These are phyloP conservation scores for Gymnoscopelus braueri DNA, from an alignment of 2,797 vertebrate genomes.

Conservation along the genomic window DNA sequence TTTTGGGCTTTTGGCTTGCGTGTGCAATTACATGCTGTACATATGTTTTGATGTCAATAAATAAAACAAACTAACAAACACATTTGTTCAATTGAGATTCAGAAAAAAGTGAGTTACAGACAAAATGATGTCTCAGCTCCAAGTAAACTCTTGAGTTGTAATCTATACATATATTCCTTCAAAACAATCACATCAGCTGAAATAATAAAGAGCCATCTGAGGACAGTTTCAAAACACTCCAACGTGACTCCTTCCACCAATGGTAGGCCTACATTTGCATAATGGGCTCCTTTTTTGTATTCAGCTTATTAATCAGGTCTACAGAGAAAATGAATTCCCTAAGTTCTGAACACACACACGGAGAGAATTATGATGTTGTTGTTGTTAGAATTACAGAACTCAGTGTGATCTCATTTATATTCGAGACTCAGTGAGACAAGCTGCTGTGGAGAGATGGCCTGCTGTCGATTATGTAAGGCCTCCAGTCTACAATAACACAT, in stretches of 20 bases:
- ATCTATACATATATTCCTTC: too few relatives aligned
- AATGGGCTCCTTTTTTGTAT: slow-evolving; percentile 48
- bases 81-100: too few relatives aligned
- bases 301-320: slow-evolving; percentile 52
- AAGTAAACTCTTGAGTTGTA: too few relatives aligned
- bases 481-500: slow-evolving; percentile 14
- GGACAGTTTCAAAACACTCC: slow-evolving; percentile 17
- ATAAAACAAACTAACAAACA: too few relatives aligned
- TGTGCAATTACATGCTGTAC: too few relatives aligned
- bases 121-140: too few relatives aligned
- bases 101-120: too few relatives aligned
- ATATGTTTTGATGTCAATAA: too few relatives aligned
- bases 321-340: slow-evolving; percentile 56
- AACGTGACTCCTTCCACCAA: not conserved
- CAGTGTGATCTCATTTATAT: slow-evolving; percentile 46
- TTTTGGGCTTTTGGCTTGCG: too few relatives aligned
- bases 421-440: slow-evolving; percentile 23
- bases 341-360: slow-evolving; percentile 48
- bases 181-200: too few relatives aligned
- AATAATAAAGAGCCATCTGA: not conserved
- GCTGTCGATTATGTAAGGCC: slow-evolving; percentile 49
- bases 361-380: slow-evolving; percentile 60
- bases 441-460: slow-evolving; percentile 36
- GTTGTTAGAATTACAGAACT: slow-evolving; percentile 47
- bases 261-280: slow-evolving; percentile 50